Conservation (phyloP, 1,140 invertebrate genomes). For the Drepana arcuata region DNA sequence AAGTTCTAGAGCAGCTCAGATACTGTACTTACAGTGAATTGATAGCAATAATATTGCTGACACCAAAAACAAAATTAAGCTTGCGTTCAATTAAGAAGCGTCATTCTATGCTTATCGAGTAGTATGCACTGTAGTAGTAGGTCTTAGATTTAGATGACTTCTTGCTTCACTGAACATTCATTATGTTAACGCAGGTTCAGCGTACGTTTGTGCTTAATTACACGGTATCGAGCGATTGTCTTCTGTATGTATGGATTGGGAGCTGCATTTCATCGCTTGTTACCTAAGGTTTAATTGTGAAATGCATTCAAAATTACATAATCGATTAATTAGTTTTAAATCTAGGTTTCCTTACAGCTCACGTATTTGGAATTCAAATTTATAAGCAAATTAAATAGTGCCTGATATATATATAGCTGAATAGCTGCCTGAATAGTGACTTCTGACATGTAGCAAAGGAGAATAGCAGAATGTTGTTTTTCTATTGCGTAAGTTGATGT, state of each 20-base stretch:
- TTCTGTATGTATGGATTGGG: no score
- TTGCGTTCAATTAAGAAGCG: neutral
- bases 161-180: no score
- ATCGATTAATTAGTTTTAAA: neutral
- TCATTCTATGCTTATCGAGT: no score
- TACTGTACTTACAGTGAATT: neutral
- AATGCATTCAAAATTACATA: neutral
- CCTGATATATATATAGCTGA: neutral
- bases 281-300: neutral
- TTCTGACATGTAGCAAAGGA: constrained; percentile 17
- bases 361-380: no score
- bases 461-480: constrained; percentile 56
- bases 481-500: constrained; percentile 50
- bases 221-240: no score
- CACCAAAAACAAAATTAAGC: neutral
- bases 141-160: neutral
- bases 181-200: no score
- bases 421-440: neutral
- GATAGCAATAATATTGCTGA: neutral
- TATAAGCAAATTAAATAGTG: no score
- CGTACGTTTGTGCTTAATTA: no score
- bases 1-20: constrained; percentile 22
- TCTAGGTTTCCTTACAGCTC: no score
- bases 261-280: no score
- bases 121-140: neutral